Evolutionary conservation across 2,113 vertebrate genomes (phyloP), one percentile per base, ranked within the genome.

Genomic region (Narcine bancroftii): DNA sequence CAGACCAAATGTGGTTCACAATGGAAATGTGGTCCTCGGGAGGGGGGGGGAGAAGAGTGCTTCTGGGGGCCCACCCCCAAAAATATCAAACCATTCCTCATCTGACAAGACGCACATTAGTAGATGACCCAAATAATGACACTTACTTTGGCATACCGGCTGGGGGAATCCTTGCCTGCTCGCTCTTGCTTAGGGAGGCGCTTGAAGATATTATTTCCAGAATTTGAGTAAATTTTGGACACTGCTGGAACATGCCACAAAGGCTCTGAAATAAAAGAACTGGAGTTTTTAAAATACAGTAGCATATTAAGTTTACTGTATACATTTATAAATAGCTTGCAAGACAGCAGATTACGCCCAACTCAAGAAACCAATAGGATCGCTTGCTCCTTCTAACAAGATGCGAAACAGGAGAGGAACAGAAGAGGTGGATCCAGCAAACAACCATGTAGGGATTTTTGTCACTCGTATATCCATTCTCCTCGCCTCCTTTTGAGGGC

Each of bases 101-200:
- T 24, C 42, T 24, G 47, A 81, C n/a, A 89, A 5, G 29, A 89
- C 60, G 42, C 56, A 6, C 2, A 50, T 11, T 56, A 29, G 33
- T 36, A 42, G 13, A 42, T 2, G 0, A 42, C 42, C 11, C 45
- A 81, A 81, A 81, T 42, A 45, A 24, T 2, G 24, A 47, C 45
- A 93, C 95, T 96, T 93, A 98, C 98, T 96, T 96, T 98, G 47
- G 96, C 96, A 94, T 97, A 96, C 60, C 97, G 95, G 95, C 97
- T 97, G 92, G 97, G 97, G 73, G 97, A 98, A 45, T 98, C 97
- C 94, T 97, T 98, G 87, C 97, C 97, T 0, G 94, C 94, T 15
- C 94, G 39, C 9, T 99, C 98, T 95, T 97, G 97, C 93, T 97
- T 95, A 94, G 94, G 87, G 0, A 94, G 1, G 50, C 97, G 96